phyloP scores from a whole-genome alignment of 2,113 vertebrate species.

The Boulengeromyrus knoepffleri region DNA sequence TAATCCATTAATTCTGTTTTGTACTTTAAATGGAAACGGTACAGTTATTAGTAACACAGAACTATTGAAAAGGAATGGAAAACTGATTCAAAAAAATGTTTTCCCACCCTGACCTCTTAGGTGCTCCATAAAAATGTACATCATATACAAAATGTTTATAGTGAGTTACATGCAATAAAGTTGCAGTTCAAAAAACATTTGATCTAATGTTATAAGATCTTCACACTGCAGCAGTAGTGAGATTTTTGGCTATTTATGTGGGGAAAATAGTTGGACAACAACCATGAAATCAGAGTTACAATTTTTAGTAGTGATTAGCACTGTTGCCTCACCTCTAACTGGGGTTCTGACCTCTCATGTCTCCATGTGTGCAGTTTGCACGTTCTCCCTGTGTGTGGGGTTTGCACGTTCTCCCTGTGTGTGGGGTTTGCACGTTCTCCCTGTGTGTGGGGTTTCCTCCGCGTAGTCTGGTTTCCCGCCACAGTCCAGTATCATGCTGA shows the following conservation, averaged over 20 bases:
- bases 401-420: background rate
- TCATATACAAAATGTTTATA: background rate
- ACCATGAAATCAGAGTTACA: background rate
- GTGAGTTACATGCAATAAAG: background rate
- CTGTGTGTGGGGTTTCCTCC: background rate
- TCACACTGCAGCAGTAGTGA: background rate
- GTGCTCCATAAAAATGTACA: background rate
- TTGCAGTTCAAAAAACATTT: background rate
- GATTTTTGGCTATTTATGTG: background rate
- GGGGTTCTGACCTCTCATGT: background rate
- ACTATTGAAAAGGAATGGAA: too few relatives aligned
- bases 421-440: background rate
- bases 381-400: background rate
- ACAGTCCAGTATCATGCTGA: background rate
- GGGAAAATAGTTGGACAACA: background rate
- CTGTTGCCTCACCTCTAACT: background rate
- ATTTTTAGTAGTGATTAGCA: background rate
- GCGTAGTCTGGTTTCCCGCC: too few relatives aligned
- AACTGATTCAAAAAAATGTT: too few relatives aligned
- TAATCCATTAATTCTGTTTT: too few relatives aligned
- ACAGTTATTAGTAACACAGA: too few relatives aligned
- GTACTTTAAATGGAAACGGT: too few relatives aligned
- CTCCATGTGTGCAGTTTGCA: background rate
- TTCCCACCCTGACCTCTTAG: too few relatives aligned
- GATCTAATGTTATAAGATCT: background rate